phyloP scores from a whole-genome alignment of 2,113 vertebrate species.

The Mus musculus region GRCm39 chr1:86754001-86754500 shows the following conservation, averaged over 20 bases:
- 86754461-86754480: background rate
- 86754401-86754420: constrained; percentile 21
- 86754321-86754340: constrained; percentile 12
- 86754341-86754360: constrained; percentile 37
- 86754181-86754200: background rate
- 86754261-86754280: background rate
- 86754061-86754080: background rate
- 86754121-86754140: background rate
- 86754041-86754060: too few relatives aligned
- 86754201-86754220: background rate
- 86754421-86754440: background rate
- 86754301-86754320: background rate
- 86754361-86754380: background rate
- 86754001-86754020: constrained; percentile 53
- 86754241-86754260: background rate
- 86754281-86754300: background rate
- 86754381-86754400: background rate
- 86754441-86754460: background rate
- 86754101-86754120: too few relatives aligned
- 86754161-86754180: background rate
- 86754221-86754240: background rate
- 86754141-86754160: background rate
- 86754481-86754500: background rate
- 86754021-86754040: background rate
- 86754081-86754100: background rate